Evolutionary conservation across 2,888 invertebrate species (phyloP).

Genomic region (Tetropium fuscum): DNA sequence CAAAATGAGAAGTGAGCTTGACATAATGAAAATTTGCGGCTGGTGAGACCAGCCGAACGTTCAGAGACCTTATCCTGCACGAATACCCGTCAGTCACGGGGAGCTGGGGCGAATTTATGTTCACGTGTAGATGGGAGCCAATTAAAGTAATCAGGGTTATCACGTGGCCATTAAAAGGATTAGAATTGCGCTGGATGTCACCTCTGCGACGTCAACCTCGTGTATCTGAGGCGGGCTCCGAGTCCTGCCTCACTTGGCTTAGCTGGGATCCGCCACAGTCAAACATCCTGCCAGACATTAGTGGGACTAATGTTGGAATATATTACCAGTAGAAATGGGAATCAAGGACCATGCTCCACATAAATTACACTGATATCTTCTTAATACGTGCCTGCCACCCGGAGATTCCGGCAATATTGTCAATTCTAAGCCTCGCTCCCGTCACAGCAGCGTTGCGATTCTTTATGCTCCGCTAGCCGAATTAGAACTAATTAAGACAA

Average conservation of each 20-base stretch:
- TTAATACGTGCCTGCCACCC: conserved; percentile 64
- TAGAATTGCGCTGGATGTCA: conserved; percentile 66
- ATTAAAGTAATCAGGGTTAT: conserved; percentile 79
- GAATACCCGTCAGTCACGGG: conserved; percentile 35
- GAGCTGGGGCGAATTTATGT: conserved; percentile 45
- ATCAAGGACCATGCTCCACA: conserved; percentile 55
- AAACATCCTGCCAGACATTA: conserved; percentile 65
- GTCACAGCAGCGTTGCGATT: no score
- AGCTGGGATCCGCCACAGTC: conserved; percentile 59
- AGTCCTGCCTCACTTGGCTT: conserved; percentile 56
- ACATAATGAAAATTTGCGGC: not conserved
- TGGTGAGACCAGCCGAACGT: not conserved
- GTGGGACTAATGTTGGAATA: conserved; percentile 65
- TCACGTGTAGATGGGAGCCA: conserved; percentile 75
- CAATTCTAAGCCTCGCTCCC: conserved; percentile 54
- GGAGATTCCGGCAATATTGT: conserved; percentile 59
- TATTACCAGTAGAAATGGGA: conserved; percentile 60
- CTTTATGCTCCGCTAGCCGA: no score
- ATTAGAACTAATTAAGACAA: no score
- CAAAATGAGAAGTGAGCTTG: not conserved
- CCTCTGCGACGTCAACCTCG: conserved; percentile 60
- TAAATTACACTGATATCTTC: conserved; percentile 64
- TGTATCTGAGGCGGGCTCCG: conserved; percentile 58
- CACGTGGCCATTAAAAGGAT: conserved; percentile 78
- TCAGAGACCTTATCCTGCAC: conserved; percentile 13